phyloP scores from a whole-genome alignment of 2,113 vertebrate genomes.

The Pseudolaguvia tuberculata region DNA sequence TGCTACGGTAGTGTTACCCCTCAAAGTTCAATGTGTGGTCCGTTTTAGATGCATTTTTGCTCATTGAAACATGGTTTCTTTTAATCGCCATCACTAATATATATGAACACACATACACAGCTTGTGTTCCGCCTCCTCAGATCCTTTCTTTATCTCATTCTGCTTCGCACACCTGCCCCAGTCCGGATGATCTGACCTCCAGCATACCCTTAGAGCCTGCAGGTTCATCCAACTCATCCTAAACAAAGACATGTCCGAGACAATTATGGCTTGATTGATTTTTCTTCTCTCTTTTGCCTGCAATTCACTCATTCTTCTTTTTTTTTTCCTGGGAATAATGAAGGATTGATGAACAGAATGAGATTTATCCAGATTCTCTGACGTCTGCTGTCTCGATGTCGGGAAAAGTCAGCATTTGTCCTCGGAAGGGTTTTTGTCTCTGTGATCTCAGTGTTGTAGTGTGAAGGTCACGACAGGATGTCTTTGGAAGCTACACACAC shows the following conservation, averaged over 20 bases:
- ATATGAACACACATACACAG: neutral
- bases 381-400: neutral
- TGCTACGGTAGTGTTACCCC: neutral
- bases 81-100: neutral
- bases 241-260: slow-evolving; percentile 50
- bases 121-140: neutral
- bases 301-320: slow-evolving; percentile 37
- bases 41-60: neutral
- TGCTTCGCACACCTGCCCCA: neutral
- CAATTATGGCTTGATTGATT: slow-evolving; percentile 53
- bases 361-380: slow-evolving; percentile 17
- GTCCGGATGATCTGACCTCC: slow-evolving; percentile 41
- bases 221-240: slow-evolving; percentile 28
- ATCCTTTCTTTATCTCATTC: neutral
- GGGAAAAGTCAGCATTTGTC: slow-evolving; percentile 35
- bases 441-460: slow-evolving; percentile 18
- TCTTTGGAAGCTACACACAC: neutral
- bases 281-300: slow-evolving; percentile 29
- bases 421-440: slow-evolving; percentile 33
- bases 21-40: neutral
- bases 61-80: neutral
- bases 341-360: slow-evolving; percentile 42
- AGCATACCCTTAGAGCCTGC: slow-evolving; percentile 16
- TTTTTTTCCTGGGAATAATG: slow-evolving; percentile 38
- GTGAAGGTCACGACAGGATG: slow-evolving; percentile 12